These are phyloP conservation scores for Mesocricetus auratus DNA, from an alignment of 2,113 vertebrate genomes.

Conservation along the genomic window DNA sequence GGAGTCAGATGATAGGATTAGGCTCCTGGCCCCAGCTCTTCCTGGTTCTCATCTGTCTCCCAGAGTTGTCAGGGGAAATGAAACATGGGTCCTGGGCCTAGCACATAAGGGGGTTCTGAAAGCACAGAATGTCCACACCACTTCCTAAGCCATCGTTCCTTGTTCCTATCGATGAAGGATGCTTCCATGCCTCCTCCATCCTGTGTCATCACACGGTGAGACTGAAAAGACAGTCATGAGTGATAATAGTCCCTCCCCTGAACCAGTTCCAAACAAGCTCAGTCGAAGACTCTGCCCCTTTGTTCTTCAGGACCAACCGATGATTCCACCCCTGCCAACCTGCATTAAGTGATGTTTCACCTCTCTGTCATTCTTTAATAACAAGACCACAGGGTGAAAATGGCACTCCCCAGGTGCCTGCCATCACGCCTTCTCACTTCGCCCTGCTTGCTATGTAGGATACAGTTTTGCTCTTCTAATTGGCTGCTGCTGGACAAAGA, in stretches of 20 bases:
- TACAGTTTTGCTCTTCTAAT: not conserved
- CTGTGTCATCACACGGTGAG: not conserved
- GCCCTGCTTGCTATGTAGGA: not conserved
- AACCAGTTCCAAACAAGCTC: not conserved
- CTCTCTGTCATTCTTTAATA: constrained; percentile 45
- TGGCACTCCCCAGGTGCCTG: not conserved
- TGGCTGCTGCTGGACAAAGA: not conserved
- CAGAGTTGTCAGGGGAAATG: not conserved
- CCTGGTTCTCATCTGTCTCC: not conserved
- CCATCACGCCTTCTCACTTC: not conserved
- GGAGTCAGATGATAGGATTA: not conserved
- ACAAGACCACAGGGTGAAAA: constrained; percentile 1
- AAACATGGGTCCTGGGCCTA: not conserved
- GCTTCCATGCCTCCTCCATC: not conserved
- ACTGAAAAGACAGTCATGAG: not conserved
- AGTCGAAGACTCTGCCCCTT: not conserved
- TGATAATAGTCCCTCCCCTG: not conserved
- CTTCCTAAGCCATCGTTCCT: not conserved
- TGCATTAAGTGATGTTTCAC: constrained; percentile 37
- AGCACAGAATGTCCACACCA: not conserved
- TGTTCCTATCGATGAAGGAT: not conserved
- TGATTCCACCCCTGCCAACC: constrained; percentile 35
- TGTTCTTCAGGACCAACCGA: not conserved
- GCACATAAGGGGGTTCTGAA: not conserved
- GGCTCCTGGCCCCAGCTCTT: not conserved